Base-by-base conservation (phyloP, 92 coral and sea anemone species). In the Plumapathes pennacea region DNA sequence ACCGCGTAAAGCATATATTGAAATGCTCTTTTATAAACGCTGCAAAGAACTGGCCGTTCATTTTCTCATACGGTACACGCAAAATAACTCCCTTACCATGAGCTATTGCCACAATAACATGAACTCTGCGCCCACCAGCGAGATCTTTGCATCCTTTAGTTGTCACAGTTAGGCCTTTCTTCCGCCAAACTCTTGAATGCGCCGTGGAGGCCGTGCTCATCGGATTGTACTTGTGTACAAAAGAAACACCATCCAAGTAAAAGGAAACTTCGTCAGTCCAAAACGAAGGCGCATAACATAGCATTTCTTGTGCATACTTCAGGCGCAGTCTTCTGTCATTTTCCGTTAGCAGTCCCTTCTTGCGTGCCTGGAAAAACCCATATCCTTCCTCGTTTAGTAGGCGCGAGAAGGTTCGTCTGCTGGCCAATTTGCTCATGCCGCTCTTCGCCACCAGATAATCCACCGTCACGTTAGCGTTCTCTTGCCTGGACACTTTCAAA, bases 91-190 rank as follows among this genome's bases (percentile, higher is more conserved):
- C 82, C 36, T 69, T 82, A 9, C 72, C 72, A 25, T 82, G 69
- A 1, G 74, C 62, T 18, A 70, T 69, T 17, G 71, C 80, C 2
- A 64, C 89, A 11, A 83, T 76, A 13, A 82, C 27, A 46, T 82
- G 66, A 17, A 82, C 46, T 43, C 82, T 47, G 10, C 71, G 37
- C 10, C 89, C 83, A 40, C 75, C 81, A 27, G 84, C 81, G 30
- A 83, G 69, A 28, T 77, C 69, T 64, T 83, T 83, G 41, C 76
- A 40, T 25, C 81, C 90, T 44, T 64, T 76, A 23, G 77, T 70
- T 11, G 77, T 83, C 14, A 70, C 46, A 20, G 34, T 48, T 8
- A 77, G 72, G 12, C 73, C 72, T n/a, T 50, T 57, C 27, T 36
- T 58, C 5, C 60, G 23, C 68, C 62, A 71, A 5, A 71, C 69